A percentile compares a stretch with the other conserved stretches of the same genome.
phyloP scores from a whole-genome alignment of 2,888 invertebrate genomes.

The Scaptodrosophila latifasciaeformis region DNA sequence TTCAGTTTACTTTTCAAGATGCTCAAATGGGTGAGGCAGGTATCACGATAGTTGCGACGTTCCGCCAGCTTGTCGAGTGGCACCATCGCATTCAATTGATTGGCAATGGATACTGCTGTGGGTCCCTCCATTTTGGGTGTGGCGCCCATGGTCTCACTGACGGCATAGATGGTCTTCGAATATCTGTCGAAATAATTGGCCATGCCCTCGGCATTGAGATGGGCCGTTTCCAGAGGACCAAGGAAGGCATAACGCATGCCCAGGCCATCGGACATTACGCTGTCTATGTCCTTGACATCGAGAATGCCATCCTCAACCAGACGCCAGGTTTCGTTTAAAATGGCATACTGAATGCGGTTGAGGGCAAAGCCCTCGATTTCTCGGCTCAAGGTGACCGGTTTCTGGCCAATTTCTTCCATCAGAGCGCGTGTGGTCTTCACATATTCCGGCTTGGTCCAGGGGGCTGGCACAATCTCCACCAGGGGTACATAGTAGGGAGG shows the following conservation, averaged over 20 bases:
- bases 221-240: constrained; percentile 94
- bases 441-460: constrained; percentile 90
- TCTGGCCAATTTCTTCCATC: constrained; percentile 93
- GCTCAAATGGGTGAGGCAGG: constrained; percentile 86
- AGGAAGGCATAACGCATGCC: constrained; percentile 97
- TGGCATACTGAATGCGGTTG: constrained; percentile 95
- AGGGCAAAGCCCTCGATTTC: constrained; percentile 95
- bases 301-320: constrained; percentile 90
- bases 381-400: constrained; percentile 88
- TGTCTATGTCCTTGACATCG: constrained; percentile 90
- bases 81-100: constrained; percentile 83
- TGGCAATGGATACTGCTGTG: constrained; percentile 80
- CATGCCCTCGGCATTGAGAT: constrained; percentile 94
- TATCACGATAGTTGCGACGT: constrained; percentile 88
- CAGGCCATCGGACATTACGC: constrained; percentile 94
- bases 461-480: constrained; percentile 95
- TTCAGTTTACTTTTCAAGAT: constrained; percentile 85
- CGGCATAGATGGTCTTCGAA: constrained; percentile 78
- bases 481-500: constrained; percentile 97
- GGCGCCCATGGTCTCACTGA: constrained; percentile 85
- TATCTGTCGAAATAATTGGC: constrained; percentile 80
- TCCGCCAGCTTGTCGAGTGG: constrained; percentile 84
- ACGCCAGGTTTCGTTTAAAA: constrained; percentile 94
- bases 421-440: constrained; percentile 82
- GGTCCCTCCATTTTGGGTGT: constrained; percentile 84